Percentiles rank a stretch among this genome's conserved stretches.
Conservation (phyloP, 2,113 vertebrate genomes). For the Daphoenositta chrysoptera region DNA sequence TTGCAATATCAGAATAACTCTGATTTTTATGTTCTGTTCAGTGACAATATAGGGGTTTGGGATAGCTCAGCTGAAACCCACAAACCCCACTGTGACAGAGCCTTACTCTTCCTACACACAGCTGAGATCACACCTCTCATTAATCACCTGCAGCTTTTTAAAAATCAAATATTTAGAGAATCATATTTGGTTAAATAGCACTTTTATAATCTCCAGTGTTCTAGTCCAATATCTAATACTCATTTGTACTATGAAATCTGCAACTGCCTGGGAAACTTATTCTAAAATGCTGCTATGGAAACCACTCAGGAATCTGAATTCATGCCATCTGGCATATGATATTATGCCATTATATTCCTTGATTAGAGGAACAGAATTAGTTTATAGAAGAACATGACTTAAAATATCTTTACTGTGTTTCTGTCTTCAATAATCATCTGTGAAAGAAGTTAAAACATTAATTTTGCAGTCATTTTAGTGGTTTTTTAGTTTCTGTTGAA, state of each 20-base stretch:
- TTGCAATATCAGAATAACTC: neutral
- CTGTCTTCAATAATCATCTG: neutral
- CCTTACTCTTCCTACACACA: neutral
- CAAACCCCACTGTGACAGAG: neutral
- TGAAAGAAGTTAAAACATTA: neutral
- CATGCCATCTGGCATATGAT: neutral
- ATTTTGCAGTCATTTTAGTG: neutral
- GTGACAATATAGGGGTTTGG: neutral
- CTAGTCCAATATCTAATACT: neutral
- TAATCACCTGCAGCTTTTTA: neutral
- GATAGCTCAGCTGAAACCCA: neutral
- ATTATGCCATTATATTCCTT: constrained; percentile 36
- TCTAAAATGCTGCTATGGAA: constrained; percentile 52
- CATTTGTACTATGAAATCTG: neutral
- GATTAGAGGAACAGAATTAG: constrained; percentile 33
- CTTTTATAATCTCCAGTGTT: neutral
- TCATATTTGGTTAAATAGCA: neutral
- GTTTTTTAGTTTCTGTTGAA: neutral
- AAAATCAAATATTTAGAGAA: neutral
- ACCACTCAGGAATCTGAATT: constrained; percentile 32
- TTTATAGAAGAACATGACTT: constrained; percentile 18
- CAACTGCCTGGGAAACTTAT: constrained; percentile 19
- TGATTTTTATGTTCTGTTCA: neutral
- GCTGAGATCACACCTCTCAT: neutral
- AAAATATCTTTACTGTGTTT: constrained; percentile 36